A percentile compares a stretch with the other conserved stretches of the same genome.
These are phyloP conservation scores for Apis laboriosa DNA, from an alignment of 1,140 invertebrate genomes.

Conservation along the genomic window DNA sequence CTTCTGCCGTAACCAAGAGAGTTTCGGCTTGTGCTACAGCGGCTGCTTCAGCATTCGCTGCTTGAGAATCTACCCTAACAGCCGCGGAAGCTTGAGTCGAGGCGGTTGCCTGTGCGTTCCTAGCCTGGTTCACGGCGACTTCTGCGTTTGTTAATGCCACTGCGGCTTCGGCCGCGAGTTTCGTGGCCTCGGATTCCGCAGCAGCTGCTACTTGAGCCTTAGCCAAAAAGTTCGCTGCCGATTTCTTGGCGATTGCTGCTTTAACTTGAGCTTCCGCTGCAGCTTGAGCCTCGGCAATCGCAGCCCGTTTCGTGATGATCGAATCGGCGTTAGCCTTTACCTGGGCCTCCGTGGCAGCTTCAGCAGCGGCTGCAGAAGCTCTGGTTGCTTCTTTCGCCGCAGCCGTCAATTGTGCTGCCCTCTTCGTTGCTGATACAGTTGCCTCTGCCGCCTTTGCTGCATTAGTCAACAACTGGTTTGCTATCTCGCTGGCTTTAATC, in stretches of 20 bases:
- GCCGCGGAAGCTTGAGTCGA: not conserved
- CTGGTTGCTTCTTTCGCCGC: not conserved
- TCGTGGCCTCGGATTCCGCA: slow-evolving; percentile 5
- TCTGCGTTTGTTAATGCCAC: not conserved
- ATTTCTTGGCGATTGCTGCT: not conserved
- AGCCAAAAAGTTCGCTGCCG: not conserved
- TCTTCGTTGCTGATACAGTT: not conserved
- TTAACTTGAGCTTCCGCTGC: not conserved
- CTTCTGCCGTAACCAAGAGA: not conserved
- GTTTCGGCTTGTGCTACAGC: slow-evolving; percentile 9
- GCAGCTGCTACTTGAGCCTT: not conserved
- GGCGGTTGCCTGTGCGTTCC: not conserved
- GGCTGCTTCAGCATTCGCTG: slow-evolving; percentile 6
- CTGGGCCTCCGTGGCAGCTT: not conserved
- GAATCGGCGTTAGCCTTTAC: slow-evolving; percentile 19
- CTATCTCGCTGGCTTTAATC: not conserved
- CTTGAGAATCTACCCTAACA: not conserved
- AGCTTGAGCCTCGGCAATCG: not conserved
- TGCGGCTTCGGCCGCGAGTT: not conserved
- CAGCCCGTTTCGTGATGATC: slow-evolving; percentile 11
- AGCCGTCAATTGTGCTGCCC: slow-evolving; percentile 41
- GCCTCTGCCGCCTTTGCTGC: slow-evolving; percentile 5
- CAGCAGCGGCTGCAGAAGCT: not conserved
- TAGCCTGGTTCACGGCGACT: not conserved
- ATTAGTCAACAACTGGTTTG: not conserved